Base-by-base conservation (phyloP, 2,113 vertebrate genomes). In the Callocephalon fimbriatum region DNA sequence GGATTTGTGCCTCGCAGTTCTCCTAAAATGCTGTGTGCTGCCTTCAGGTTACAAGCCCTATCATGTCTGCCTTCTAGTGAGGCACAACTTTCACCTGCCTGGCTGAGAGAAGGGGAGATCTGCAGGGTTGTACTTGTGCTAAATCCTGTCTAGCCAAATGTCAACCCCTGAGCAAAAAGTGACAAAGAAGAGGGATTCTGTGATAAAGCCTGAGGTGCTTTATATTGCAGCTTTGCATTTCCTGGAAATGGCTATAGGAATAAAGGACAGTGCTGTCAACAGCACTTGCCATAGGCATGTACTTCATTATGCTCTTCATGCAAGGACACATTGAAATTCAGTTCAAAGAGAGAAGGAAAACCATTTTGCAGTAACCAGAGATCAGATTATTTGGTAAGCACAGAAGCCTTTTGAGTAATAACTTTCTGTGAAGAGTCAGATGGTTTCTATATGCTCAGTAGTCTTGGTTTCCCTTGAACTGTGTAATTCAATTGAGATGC, bases 281-380 rank as follows among this genome's bases (percentile, higher is more conserved):
- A 80, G 82, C 63, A 14, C 31, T 95, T 90, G 94, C 88, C 1
- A 0, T 51, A 65, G 94, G 95, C 89, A 56, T 32, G 59, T 56
- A 32, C 74, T 75, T 94, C 50, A 61, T 88, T 88, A 40, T 61
- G 80, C 68, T 88, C 83, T 86, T 93, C 72, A 32, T 75, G 86
- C 88, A 96, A 81, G 83, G 75, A 77, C 75, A 54, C 48, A 88
- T 4, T 88, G 95, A 88, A 92, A 95, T 81, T 29, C 74, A 91
- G 92, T 84, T 95, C 95, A 96, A 93, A 95, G 96, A 88, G 58
- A 91, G 70, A 73, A 85, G n/a, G 29, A 88, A 90, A 92, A 38
- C 22, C 38, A 82, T 90, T 74, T 54, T 86, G 72, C 88, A 80
- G 59, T n/a, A 42, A 79, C 67, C 63, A 93, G 85, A 96, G 96